These are phyloP conservation scores for Hassar affinis DNA, from an alignment of 2,113 vertebrate species.

Conservation along the genomic window DNA sequence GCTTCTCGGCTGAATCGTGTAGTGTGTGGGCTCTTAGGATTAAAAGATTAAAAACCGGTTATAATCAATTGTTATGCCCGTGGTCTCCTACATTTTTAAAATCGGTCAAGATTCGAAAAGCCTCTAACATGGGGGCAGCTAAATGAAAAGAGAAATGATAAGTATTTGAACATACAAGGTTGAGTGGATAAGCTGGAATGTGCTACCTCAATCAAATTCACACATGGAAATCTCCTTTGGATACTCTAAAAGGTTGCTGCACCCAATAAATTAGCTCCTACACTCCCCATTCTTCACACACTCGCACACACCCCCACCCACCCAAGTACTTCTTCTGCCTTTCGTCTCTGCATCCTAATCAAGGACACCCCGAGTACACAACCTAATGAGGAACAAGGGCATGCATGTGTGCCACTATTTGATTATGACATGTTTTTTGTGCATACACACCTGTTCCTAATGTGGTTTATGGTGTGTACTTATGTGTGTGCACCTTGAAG, in stretches of 20 bases:
- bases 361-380: slow-evolving; percentile 19
- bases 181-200: background rate
- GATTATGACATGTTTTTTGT: slow-evolving; percentile 4
- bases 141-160: background rate
- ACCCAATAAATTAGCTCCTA: slow-evolving; percentile 26
- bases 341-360: background rate
- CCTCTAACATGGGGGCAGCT: too few relatives aligned
- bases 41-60: too few relatives aligned
- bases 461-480: background rate
- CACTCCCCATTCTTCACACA: background rate
- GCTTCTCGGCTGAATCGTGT: too few relatives aligned
- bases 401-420: slow-evolving; percentile 23
- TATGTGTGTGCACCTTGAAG: slow-evolving; percentile 19
- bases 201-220: background rate
- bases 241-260: slow-evolving; percentile 1
- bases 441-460: slow-evolving; percentile 20
- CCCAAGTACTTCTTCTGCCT: background rate
- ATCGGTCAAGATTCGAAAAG: too few relatives aligned
- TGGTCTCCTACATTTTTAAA: too few relatives aligned
- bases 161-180: background rate
- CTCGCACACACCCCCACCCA: background rate
- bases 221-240: slow-evolving; percentile 7
- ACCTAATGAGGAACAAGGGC: slow-evolving; percentile 24
- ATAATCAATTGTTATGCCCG: too few relatives aligned
- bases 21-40: too few relatives aligned